Base-by-base conservation (phyloP, 2,113 vertebrate species). In the Lagopus muta region DNA sequence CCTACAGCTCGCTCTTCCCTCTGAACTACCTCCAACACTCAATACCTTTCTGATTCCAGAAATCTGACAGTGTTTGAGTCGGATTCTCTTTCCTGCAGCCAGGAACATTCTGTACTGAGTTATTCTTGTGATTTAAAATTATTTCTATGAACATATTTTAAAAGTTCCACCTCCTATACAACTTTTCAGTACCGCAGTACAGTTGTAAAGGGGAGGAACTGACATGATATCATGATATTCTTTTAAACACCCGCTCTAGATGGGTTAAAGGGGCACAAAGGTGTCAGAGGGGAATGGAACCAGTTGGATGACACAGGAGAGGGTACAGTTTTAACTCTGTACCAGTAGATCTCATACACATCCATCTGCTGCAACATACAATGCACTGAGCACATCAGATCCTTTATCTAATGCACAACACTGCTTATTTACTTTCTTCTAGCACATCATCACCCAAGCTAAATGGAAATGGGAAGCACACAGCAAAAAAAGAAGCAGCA, bases 41-140 rank as follows among this genome's bases (percentile, higher is more conserved):
- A 69, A 32, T 50, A 52, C 52, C 40, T 67, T 38, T n/a, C 89
- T 42, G 82, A 82, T 82, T 96, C 92, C 93, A 86, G 65, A 61
- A 86, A 84, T 27, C 79, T 84, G 88, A 90, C 92, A 73, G 4
- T 7, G 15, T 52, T 87, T 3, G 0, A 48, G 62, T 67, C 54
- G 82, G 60, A 90, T 91, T 55, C 86, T 8, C 22, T 22, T 50
- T 64, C 81, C 92, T 57, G 58, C 73, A 62, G 21, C 54, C 91
- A 87, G 66, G 85, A 94, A 95, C 95, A 87, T 86, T 79, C 90
- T 82, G 84, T 93, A 50, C 92, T 1, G n/a, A 67, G 60, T 78
- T 93, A 83, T 93, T 90, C 77, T 38, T 69, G 43, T 12, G 42
- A 81, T 89, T 91, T 75, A 13, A 92, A 30, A 79, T 69, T 32